A percentile compares a stretch with the other conserved stretches of the same genome.
These are phyloP conservation scores for Drosophila neotestacea DNA, from an alignment of 2,888 invertebrate species.

Conservation along the genomic window DNA sequence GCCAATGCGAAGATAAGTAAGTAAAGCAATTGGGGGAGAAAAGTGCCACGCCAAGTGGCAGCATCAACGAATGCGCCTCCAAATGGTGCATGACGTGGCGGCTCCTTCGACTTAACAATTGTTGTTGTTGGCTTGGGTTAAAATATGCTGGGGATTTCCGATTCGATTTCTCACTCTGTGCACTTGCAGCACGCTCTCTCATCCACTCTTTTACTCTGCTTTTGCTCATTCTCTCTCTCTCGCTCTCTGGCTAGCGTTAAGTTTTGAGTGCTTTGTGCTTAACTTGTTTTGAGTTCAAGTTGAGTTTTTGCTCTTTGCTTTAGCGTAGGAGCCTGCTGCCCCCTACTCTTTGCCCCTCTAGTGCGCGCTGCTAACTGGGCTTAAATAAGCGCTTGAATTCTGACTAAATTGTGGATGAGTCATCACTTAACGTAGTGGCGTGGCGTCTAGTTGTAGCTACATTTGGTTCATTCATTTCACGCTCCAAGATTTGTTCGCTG, in stretches of 20 bases:
- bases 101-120: conserved; percentile 42
- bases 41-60: not conserved
- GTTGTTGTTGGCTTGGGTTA: conserved; percentile 33
- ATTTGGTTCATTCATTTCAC: conserved; percentile 67
- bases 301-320: conserved; percentile 18
- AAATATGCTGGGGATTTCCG: conserved; percentile 73
- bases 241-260: not conserved
- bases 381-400: conserved; percentile 70
- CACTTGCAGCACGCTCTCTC: not conserved
- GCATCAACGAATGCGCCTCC: conserved; percentile 24
- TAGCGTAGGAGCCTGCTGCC: conserved; percentile 30
- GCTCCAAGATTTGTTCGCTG: conserved; percentile 31
- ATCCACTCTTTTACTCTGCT: conserved; percentile 11
- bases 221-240: conserved; percentile 11
- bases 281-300: conserved; percentile 41
- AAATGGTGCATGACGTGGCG: conserved; percentile 53
- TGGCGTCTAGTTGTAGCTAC: conserved; percentile 45
- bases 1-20: conserved; percentile 30
- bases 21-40: conserved; percentile 36
- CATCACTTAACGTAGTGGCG: conserved; percentile 53
- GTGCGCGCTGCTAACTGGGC: conserved; percentile 44
- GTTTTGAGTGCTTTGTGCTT: conserved; percentile 21
- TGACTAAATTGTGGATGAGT: conserved; percentile 71
- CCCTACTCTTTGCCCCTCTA: not conserved
- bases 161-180: conserved; percentile 5